These are phyloP conservation scores for Phocides pigmalion DNA, from an alignment of 1,140 invertebrate genomes.

Conservation along the genomic window DNA sequence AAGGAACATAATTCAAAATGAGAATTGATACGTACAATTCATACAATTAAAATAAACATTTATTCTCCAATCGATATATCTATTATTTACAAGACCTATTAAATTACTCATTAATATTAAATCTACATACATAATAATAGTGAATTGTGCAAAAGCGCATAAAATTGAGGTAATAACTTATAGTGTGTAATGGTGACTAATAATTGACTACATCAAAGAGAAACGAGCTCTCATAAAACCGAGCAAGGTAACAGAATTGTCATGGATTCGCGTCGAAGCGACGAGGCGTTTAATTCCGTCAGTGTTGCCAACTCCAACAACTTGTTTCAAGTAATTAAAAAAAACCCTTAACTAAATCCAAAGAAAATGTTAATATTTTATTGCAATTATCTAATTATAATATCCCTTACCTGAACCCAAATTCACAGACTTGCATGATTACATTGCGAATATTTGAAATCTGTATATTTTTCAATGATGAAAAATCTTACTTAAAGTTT, in stretches of 20 bases:
- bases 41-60: constrained; percentile 33
- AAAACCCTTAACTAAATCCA: no score
- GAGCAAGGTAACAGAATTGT: constrained; percentile 72
- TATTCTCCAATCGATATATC: constrained; percentile 41
- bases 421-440: no score
- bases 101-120: constrained; percentile 29
- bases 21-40: constrained; percentile 20
- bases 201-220: constrained; percentile 71
- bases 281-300: constrained; percentile 11
- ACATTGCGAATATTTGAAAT: no score
- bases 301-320: neutral
- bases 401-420: no score
- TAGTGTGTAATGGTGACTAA: constrained; percentile 77
- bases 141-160: constrained; percentile 80
- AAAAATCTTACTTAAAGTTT: no score
- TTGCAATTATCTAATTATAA: no score
- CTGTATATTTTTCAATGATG: no score
- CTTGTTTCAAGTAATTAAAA: no score
- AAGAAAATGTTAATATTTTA: no score
- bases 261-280: constrained; percentile 53
- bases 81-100: constrained; percentile 65
- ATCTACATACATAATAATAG: constrained; percentile 54
- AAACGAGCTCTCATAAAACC: constrained; percentile 51
- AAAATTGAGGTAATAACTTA: constrained; percentile 81
- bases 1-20: constrained; percentile 48